Evolutionary conservation across 2,888 invertebrate genomes (phyloP).

Genomic region (Oscheius sp.): DNA sequence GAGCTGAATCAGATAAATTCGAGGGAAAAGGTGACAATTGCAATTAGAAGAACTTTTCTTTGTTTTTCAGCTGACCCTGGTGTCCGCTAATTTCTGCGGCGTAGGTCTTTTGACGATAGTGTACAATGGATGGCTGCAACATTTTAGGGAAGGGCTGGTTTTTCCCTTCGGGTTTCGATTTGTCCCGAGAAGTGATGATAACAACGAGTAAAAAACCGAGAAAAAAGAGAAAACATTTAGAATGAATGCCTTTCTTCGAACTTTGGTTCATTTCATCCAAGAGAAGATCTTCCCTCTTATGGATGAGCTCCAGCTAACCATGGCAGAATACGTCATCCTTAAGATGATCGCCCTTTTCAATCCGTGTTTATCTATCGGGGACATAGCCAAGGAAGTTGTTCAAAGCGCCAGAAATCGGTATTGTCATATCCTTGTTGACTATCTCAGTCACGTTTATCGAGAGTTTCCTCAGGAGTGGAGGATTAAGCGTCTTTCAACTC

Average conservation of each 20-base stretch:
- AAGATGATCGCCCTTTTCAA: slow-evolving; percentile 20
- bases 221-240: not conserved
- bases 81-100: slow-evolving; percentile 2
- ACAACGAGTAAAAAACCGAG: not conserved
- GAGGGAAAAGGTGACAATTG: slow-evolving; percentile 4
- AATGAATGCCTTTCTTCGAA: slow-evolving; percentile 14
- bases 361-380: not conserved
- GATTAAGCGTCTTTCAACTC: not conserved
- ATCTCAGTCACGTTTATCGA: not conserved
- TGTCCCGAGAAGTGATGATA: not conserved
- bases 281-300: not conserved
- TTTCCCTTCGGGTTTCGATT: slow-evolving; percentile 23
- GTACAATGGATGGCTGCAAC: slow-evolving; percentile 16
- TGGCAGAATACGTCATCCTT: slow-evolving; percentile 2
- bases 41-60: not conserved
- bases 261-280: slow-evolving; percentile 1
- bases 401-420: not conserved
- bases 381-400: not conserved
- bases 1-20: slow-evolving; percentile 11
- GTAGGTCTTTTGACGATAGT: slow-evolving; percentile 15
- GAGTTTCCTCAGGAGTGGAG: not conserved
- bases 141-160: slow-evolving; percentile 19
- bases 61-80: slow-evolving; percentile 1
- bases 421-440: not conserved
- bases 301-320: slow-evolving; percentile 13